Base-by-base conservation (phyloP, 2,797 vertebrate genomes). In the Mormyrus hasselquistii region DNA sequence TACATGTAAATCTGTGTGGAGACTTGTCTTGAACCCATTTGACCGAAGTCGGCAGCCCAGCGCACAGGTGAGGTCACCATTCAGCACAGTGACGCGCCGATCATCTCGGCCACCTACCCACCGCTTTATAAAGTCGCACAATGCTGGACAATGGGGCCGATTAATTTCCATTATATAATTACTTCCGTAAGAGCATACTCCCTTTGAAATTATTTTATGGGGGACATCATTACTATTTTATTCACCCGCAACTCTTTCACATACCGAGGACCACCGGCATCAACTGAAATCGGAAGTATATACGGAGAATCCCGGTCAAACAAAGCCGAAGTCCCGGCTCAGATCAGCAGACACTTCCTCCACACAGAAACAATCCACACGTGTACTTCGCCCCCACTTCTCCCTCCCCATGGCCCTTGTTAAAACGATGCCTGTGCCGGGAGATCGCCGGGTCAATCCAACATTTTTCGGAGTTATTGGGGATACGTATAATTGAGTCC, bases 401-500 rank as follows among this genome's bases (percentile, higher is more conserved):
- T 47, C 38, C 6, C 41, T 79, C 16, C 38, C 14, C 19, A 19
- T 44, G 14, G 29, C 41, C 38, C 73, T 47, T 47, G 41, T 41
- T 47, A 47, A 79, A 79, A 41, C 6, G 73, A 44, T 52, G 2
- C 82, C 8, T 50, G 41, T 22, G 82, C 44, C 7, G 79, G 47
- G n/a, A n/a, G 82, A 49, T 49, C 47, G n/a, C 22, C 2, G 65
- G 65, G 29, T 73, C 65, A 73, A 34, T 73, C 29, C 29, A 50
- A 47, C 79, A 25, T 83, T 84, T 25, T 50, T 50, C n/a, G 47
- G 82, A 84, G 47, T 52, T 52, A 86, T 53, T 29, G 25, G 25
- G 49, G 55, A 89, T 89, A 83, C 53, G 69, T 41, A 93, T 92
- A 93, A 95, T 93, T 90, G 92, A 94, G 41, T 92, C 93, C 94